phyloP scores from a whole-genome alignment of 37 sponge, comb jelly and placozoan species.

The Tethya wilhelma region DNA sequence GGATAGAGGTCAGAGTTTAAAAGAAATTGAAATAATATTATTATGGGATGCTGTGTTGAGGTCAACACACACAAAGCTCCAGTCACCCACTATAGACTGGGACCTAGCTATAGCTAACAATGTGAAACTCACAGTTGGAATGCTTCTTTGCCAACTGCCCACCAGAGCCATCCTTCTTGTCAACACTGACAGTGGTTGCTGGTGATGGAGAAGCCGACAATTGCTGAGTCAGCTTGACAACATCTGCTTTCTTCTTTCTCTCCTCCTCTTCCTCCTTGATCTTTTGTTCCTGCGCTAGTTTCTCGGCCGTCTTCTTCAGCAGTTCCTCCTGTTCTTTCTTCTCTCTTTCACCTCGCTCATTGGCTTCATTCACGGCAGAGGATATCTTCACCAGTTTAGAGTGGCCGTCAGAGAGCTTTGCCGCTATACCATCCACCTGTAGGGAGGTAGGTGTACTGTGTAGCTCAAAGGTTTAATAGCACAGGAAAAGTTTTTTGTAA shows the following conservation, averaged over 20 bases:
- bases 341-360: constrained; percentile 21
- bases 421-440: background rate
- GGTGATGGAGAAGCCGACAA: background rate
- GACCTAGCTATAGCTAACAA: no score
- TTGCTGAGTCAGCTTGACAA: background rate
- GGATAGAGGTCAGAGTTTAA: no score
- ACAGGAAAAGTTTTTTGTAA: background rate
- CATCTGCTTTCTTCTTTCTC: background rate
- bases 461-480: background rate
- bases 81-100: no score
- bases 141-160: no score
- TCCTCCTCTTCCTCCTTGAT: background rate
- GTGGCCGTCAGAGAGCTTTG: background rate
- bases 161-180: no score
- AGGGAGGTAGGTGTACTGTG: background rate
- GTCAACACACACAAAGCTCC: no score
- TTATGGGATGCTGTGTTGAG: no score
- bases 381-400: constrained; percentile 17
- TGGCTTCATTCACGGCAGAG: constrained; percentile 10
- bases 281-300: constrained; percentile 2
- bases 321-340: constrained; percentile 21
- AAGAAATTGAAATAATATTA: no score
- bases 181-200: constrained; percentile 2
- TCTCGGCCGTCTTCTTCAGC: background rate
- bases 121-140: no score